A percentile compares a stretch with the other conserved stretches of the same genome.
Evolutionary conservation across 2,888 invertebrate genomes (phyloP).

Genomic region (Drosophila formosana): DNA sequence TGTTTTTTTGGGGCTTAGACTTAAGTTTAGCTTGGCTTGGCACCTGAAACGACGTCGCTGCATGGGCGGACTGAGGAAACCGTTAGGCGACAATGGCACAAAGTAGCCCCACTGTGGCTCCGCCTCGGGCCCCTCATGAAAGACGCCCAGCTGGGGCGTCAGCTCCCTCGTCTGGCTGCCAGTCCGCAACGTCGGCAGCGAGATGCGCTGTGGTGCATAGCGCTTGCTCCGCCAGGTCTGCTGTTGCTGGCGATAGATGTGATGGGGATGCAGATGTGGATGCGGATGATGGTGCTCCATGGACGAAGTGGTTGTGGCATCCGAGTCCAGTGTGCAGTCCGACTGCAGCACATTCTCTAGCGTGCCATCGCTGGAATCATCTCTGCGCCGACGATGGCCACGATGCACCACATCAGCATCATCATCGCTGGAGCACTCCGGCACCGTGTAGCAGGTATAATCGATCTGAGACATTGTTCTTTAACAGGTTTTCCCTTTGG

Average conservation of each 20-base stretch:
- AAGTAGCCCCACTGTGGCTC: conserved; percentile 87
- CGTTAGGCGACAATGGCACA: conserved; percentile 86
- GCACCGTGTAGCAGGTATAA: conserved; percentile 84
- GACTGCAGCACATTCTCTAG: conserved; percentile 62
- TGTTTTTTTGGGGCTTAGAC: neutral
- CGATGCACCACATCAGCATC: conserved; percentile 24
- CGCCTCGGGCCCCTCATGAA: conserved; percentile 65
- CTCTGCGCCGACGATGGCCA: conserved; percentile 19
- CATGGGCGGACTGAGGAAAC: conserved; percentile 85
- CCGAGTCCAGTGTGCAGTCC: conserved; percentile 68
- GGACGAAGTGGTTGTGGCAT: conserved; percentile 77
- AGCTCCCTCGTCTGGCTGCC: conserved; percentile 59
- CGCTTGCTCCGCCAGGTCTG: conserved; percentile 52
- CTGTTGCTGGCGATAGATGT: conserved; percentile 59
- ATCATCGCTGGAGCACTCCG: conserved; percentile 79
- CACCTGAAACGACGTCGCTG: conserved; percentile 81
- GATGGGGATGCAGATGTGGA: conserved; percentile 32
- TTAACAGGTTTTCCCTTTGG: conserved; percentile 16
- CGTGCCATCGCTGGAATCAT: conserved; percentile 57
- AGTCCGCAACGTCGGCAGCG: conserved; percentile 60
- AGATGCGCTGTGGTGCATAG: conserved; percentile 68
- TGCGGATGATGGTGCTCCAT: conserved; percentile 53
- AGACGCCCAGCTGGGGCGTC: conserved; percentile 76
- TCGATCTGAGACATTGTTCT: conserved; percentile 79
- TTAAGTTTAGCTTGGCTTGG: conserved; percentile 19